Percentiles rank a stretch among this genome's conserved stretches.
These are phyloP conservation scores for Rachycentron canadum DNA, from an alignment of 2,797 vertebrate genomes.

Conservation along the genomic window DNA sequence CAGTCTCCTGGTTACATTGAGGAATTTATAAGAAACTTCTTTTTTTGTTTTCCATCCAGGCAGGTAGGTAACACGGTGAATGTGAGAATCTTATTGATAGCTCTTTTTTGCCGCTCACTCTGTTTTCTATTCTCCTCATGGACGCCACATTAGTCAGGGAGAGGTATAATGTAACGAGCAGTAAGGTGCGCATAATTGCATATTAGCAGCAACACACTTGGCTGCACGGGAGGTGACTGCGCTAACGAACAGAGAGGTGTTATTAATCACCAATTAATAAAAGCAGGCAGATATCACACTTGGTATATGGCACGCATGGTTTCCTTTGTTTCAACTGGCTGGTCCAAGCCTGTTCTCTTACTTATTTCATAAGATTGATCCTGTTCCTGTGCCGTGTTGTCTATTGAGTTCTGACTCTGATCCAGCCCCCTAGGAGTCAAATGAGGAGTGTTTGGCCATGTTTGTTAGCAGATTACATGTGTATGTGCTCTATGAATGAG, in stretches of 20 bases:
- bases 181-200: constrained; percentile 94
- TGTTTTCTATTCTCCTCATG: constrained; percentile 84
- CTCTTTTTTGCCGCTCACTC: constrained; percentile 61
- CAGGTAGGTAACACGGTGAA: constrained; percentile 65
- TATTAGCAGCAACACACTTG: constrained; percentile 90
- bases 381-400: constrained; percentile 72
- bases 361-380: constrained; percentile 84
- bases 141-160: constrained; percentile 83
- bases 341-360: constrained; percentile 76
- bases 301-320: constrained; percentile 75
- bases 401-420: constrained; percentile 80
- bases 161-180: constrained; percentile 92
- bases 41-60: constrained; percentile 50
- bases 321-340: constrained; percentile 82
- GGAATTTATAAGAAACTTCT: constrained; percentile 74
- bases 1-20: constrained; percentile 77
- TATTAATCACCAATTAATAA: constrained; percentile 99
- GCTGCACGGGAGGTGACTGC: constrained; percentile 96
- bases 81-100: constrained; percentile 75
- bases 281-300: constrained; percentile 84
- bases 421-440: constrained; percentile 77
- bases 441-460: constrained; percentile 76
- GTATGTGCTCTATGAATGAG: constrained; percentile 70
- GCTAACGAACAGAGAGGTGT: constrained; percentile 97
- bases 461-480: constrained; percentile 82